phyloP scores from a whole-genome alignment of 2,797 vertebrate genomes.

The Myripristis murdjan region DNA sequence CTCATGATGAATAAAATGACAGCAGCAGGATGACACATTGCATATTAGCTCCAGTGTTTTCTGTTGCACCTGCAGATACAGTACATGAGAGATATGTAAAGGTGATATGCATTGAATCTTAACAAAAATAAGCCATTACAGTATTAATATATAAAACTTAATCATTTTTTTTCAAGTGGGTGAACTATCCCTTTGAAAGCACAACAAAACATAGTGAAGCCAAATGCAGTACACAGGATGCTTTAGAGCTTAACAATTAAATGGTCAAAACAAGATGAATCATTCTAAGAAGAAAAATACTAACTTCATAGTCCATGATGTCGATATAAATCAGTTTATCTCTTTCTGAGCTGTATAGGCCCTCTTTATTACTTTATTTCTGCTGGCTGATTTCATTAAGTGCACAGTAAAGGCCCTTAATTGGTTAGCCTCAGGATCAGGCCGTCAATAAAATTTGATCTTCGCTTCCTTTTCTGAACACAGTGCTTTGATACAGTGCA shows the following conservation, averaged over 20 bases:
- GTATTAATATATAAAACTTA: too few relatives aligned
- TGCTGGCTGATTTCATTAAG: conserved; percentile 17
- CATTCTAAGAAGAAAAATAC: not conserved
- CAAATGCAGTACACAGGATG: not conserved
- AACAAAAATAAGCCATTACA: too few relatives aligned
- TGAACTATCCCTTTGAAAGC: not conserved
- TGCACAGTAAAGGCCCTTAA: not conserved
- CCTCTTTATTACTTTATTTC: conserved; percentile 5
- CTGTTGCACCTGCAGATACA: too few relatives aligned
- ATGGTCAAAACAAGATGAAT: not conserved
- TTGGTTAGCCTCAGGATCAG: not conserved
- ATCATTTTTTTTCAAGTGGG: too few relatives aligned
- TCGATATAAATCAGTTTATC: conserved; percentile 10
- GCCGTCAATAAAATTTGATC: not conserved
- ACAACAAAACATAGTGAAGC: not conserved
- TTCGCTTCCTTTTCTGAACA: conserved; percentile 6
- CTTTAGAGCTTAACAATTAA: not conserved
- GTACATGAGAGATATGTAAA: too few relatives aligned
- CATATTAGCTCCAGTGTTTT: too few relatives aligned
- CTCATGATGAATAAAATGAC: too few relatives aligned
- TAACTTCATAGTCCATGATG: not conserved
- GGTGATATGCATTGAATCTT: too few relatives aligned
- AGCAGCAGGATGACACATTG: too few relatives aligned
- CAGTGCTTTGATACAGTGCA: not conserved
- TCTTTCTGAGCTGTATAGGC: not conserved